Evolutionary conservation across 2,113 vertebrate genomes (phyloP), one percentile per base, ranked within the genome.

Genomic region (Atherinomorus stipes): DNA sequence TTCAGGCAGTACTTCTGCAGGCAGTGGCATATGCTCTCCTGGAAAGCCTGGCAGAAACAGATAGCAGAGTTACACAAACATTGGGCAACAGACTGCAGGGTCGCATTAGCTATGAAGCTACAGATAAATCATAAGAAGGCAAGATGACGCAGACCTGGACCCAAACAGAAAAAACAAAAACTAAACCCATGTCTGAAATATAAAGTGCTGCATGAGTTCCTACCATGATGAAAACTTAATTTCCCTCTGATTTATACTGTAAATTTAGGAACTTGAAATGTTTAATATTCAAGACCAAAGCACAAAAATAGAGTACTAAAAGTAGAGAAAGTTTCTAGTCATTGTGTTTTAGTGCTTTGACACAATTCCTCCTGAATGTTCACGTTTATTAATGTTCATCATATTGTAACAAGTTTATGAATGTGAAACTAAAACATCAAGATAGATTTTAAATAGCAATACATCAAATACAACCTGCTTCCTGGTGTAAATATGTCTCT

Each of bases 1-100:
- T 97, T 98, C 74, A 96, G 94, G 86, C 96, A 98, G 90, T 97
- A 97, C 70, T 94, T 96, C 89, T 98, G 95, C 71, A 97, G 95
- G 76, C 93, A 95, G 85, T 95, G 94, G 81, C 96, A 97, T 56
- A 98, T 91, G 72, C 93, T 93, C 44, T 94, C 95, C 66, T 85
- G 89, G 89, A 98, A 97, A 51, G 85, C 89, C 94, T 95, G 91
- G 84, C 90, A 81, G 81, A 4, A 34, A 34, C 74, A 88, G 63
- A 89, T 6, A 75, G 69, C 50, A 69, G 19, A 7, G 70, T 76
- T 49, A 54, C 4, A 77, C 25, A 71, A 58, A 74, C 40, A 28
- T 22, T 23, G 49, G 23, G 0, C 64, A 0, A 38, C 51, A 64
- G 11, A 51, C 44, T 21, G 11, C 18, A 28, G 42, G 1, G 15